Base-by-base conservation (phyloP, 1,140 invertebrate genomes). In the Parasteatoda tepidariorum region DNA sequence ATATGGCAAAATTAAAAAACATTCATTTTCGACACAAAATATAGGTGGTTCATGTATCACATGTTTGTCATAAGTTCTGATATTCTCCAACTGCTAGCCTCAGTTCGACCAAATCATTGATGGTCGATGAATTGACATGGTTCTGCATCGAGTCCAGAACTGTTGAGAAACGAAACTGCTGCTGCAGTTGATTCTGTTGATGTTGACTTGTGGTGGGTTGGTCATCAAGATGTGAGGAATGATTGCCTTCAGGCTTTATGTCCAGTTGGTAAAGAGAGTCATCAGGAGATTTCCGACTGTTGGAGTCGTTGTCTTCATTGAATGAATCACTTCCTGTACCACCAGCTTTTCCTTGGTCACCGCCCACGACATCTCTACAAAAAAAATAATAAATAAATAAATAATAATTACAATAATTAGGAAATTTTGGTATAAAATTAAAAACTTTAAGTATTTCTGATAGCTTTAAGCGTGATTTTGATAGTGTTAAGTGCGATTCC, bases 1-100 rank as follows among this genome's bases (percentile, higher is more conserved):
- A n/a, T n/a, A n/a, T n/a, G n/a, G n/a, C n/a, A n/a, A n/a, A n/a
- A n/a, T n/a, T n/a, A n/a, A n/a, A n/a, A n/a, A n/a, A n/a, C n/a
- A n/a, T n/a, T n/a, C n/a, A n/a, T n/a, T n/a, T n/a, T n/a, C n/a
- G n/a, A n/a, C n/a, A n/a, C n/a, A n/a, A n/a, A n/a, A n/a, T n/a
- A n/a, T n/a, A n/a, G n/a, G n/a, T n/a, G n/a, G n/a, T n/a, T n/a
- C n/a, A n/a, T n/a, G n/a, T n/a, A n/a, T n/a, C n/a, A 34, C 62
- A 62, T 13, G 15, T 9, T 31, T 70, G 78, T 82, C 78, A 82
- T 82, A 82, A 81, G 57, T 64, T 82, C 55, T 82, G 78, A 18
- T 82, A 71, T 11, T 82, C 78, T 1, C 64, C 78, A 6, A 82
- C 78, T 11, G 68, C 66, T 64, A 82, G 61, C n/a, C 78, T 67